Evolutionary conservation across 2,797 vertebrate species (phyloP).

Genomic region (Falco novaeseelandiae): DNA sequence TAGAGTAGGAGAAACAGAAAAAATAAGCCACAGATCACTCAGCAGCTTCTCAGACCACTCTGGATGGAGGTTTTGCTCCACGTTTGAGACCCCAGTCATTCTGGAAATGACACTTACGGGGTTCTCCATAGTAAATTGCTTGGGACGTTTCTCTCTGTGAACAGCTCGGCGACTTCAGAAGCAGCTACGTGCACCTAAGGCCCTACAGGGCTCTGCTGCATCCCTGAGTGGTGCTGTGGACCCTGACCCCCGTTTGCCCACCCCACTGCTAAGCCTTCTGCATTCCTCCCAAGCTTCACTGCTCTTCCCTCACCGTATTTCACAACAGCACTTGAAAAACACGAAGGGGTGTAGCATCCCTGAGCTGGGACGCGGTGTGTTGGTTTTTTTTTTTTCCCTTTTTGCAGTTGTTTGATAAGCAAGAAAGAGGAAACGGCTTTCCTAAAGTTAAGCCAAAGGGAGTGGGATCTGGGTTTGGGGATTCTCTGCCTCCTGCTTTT

Average conservation of each 20-base stretch:
- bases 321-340: background rate
- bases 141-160: background rate
- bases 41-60: background rate
- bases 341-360: background rate
- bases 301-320: background rate
- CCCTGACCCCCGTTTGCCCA: background rate
- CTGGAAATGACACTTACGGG: background rate
- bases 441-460: background rate
- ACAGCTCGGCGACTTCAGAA: background rate
- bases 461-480: accelerated
- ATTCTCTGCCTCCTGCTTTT: background rate
- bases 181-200: too few species aligned
- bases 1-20: background rate
- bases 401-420: background rate
- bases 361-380: too few species aligned
- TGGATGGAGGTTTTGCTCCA: background rate
- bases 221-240: constrained; percentile 3
- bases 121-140: background rate
- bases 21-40: background rate
- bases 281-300: background rate
- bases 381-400: background rate
- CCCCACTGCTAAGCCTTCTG: accelerated
- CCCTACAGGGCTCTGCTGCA: background rate
- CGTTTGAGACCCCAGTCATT: background rate
- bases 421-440: background rate